Percentiles rank a stretch among this genome's conserved stretches.
These are phyloP conservation scores for Sebastes taczanowskii DNA, from an alignment of 2,797 vertebrate species.

Conservation along the genomic window DNA sequence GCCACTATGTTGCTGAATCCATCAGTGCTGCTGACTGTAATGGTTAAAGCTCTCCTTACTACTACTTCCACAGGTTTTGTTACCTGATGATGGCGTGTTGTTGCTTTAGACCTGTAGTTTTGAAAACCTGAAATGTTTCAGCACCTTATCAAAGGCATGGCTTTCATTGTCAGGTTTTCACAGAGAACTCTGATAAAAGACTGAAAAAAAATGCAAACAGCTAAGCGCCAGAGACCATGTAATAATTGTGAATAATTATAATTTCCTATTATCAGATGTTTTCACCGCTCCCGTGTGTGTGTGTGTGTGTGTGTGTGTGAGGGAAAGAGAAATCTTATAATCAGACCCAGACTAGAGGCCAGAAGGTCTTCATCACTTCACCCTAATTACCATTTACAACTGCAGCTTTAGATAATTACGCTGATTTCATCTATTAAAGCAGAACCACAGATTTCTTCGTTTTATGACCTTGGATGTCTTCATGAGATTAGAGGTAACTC, in stretches of 20 bases:
- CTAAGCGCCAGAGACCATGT: background rate
- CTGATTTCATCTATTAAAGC: conserved; percentile 44
- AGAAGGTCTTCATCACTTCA: conserved; percentile 53
- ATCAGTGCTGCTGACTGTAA: too few species aligned
- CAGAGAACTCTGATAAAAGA: conserved; percentile 18
- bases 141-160: background rate
- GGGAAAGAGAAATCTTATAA: conserved; percentile 19
- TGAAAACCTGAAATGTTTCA: background rate
- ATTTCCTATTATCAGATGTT: conserved; percentile 36
- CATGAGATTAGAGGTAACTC: conserved; percentile 1
- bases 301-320: background rate
- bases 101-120: background rate
- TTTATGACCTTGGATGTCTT: conserved; percentile 44
- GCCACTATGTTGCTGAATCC: background rate
- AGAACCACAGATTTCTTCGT: conserved; percentile 17
- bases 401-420: conserved; percentile 46
- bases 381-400: conserved; percentile 59
- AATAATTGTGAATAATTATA: conserved; percentile 17
- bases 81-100: background rate
- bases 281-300: background rate
- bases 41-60: background rate
- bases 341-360: conserved; percentile 26
- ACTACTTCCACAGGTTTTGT: background rate
- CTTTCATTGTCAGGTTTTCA: background rate
- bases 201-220: conserved; percentile 1